These are phyloP conservation scores for Drosophila pseudotalamancana DNA, from an alignment of 2,888 invertebrate genomes.

Conservation along the genomic window DNA sequence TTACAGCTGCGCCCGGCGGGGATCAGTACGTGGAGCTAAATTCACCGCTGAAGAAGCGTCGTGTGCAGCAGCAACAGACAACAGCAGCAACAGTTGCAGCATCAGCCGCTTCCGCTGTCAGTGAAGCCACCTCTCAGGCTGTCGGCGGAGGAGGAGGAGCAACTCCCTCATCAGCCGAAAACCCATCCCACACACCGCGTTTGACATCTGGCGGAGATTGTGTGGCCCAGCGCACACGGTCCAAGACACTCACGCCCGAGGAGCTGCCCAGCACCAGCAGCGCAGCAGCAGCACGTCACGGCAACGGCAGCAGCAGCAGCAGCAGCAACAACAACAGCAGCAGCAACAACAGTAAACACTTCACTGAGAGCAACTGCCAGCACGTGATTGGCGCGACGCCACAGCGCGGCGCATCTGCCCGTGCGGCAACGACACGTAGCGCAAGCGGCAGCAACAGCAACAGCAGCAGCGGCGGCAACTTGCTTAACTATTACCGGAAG, in stretches of 20 bases:
- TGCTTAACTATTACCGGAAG: slow-evolving; percentile 83
- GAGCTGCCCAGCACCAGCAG: slow-evolving; percentile 69
- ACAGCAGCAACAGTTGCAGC: slow-evolving; percentile 20
- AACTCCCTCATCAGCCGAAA: slow-evolving; percentile 4
- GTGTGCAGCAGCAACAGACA: slow-evolving; percentile 55
- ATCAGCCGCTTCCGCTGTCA: slow-evolving; percentile 22
- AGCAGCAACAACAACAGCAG: slow-evolving; percentile 13
- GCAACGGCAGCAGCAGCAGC: slow-evolving; percentile 22
- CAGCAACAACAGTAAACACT: slow-evolving; percentile 27
- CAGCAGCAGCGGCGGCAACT: slow-evolving; percentile 66
- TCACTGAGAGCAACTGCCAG: slow-evolving; percentile 26
- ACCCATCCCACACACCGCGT: slow-evolving; percentile 42
- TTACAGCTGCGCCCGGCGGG: slow-evolving; percentile 66
- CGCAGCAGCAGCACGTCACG: slow-evolving; percentile 53
- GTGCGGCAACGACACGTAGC: slow-evolving; percentile 19
- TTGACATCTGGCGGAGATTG: slow-evolving; percentile 73
- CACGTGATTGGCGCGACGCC: slow-evolving; percentile 51
- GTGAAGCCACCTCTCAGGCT: slow-evolving; percentile 26
- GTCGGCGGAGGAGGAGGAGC: slow-evolving; percentile 11
- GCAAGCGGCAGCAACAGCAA: slow-evolving; percentile 5
- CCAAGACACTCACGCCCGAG: slow-evolving; percentile 79
- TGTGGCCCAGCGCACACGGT: slow-evolving; percentile 83
- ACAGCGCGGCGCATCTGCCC: slow-evolving; percentile 53
- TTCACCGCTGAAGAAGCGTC: slow-evolving; percentile 80
- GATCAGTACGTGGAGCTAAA: slow-evolving; percentile 70